Evolutionary conservation across 1,140 invertebrate genomes (phyloP).

Genomic region (Saxidomus purpurata): DNA sequence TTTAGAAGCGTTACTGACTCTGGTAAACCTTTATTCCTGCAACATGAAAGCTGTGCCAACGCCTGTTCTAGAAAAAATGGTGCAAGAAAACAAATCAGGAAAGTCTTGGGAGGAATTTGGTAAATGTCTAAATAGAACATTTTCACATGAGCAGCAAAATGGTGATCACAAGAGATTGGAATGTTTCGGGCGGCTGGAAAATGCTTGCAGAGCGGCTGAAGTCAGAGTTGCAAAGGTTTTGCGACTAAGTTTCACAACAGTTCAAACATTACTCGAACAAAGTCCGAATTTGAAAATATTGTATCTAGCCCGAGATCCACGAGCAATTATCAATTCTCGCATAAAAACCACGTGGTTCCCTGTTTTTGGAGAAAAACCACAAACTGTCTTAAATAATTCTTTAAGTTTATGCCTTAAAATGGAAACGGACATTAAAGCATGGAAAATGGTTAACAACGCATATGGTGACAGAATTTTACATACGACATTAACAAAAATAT

Average conservation of each 20-base stretch:
- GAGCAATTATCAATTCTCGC: background rate
- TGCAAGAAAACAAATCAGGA: background rate
- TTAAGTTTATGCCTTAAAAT: constrained; percentile 1
- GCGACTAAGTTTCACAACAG: background rate
- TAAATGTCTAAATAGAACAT: background rate
- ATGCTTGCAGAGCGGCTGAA: background rate
- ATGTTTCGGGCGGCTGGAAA: background rate
- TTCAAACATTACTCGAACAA: background rate
- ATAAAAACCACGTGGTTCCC: background rate
- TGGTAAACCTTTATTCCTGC: background rate
- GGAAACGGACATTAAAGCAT: background rate
- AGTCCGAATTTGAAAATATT: background rate
- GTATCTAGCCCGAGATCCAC: background rate
- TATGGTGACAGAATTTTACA: background rate
- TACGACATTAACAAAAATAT: background rate
- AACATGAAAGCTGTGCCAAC: background rate
- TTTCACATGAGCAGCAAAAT: background rate
- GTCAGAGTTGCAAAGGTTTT: constrained; percentile 2
- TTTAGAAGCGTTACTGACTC: background rate
- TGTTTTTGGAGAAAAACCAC: background rate
- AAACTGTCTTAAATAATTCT: background rate
- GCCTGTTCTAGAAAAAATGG: background rate
- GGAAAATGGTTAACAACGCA: background rate
- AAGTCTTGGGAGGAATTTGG: background rate
- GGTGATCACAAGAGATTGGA: background rate